Conservation (phyloP, 2,797 vertebrate species). For the Astyanax mexicanus region DNA sequence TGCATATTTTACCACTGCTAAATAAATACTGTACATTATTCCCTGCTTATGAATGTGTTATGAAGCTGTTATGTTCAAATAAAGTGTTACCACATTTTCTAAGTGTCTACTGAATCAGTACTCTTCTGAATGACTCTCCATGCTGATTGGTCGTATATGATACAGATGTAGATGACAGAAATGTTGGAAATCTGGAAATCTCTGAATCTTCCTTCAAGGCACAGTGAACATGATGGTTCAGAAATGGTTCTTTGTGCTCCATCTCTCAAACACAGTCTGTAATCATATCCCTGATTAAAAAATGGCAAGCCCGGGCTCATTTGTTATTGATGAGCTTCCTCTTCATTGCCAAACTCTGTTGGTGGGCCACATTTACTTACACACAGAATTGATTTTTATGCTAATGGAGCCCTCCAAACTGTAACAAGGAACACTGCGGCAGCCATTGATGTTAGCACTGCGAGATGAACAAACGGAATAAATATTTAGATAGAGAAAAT, state of each 20-base stretch:
- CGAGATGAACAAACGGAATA: conserved; percentile 31
- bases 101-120: too few species aligned
- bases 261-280: conserved; percentile 20
- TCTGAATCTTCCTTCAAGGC: conserved; percentile 16
- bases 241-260: conserved; percentile 32
- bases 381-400: conserved; percentile 51
- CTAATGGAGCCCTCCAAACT: conserved; percentile 36
- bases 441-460: conserved; percentile 30
- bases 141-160: neutral
- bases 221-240: conserved; percentile 30
- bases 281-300: conserved; percentile 40
- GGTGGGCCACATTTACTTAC: conserved; percentile 38
- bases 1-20: too few species aligned
- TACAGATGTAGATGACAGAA: neutral
- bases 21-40: too few species aligned
- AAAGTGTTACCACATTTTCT: too few species aligned
- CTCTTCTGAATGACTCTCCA: too few species aligned
- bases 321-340: conserved; percentile 39
- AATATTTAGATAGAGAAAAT: conserved; percentile 42
- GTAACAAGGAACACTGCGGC: conserved; percentile 40
- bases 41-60: too few species aligned
- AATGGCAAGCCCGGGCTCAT: conserved; percentile 32
- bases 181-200: neutral
- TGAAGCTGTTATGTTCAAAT: too few species aligned
- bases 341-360: conserved; percentile 35